Percentiles rank a stretch among this genome's conserved stretches.
Evolutionary conservation across 2,888 invertebrate genomes (phyloP).

Genomic region (Coelinius sp.): DNA sequence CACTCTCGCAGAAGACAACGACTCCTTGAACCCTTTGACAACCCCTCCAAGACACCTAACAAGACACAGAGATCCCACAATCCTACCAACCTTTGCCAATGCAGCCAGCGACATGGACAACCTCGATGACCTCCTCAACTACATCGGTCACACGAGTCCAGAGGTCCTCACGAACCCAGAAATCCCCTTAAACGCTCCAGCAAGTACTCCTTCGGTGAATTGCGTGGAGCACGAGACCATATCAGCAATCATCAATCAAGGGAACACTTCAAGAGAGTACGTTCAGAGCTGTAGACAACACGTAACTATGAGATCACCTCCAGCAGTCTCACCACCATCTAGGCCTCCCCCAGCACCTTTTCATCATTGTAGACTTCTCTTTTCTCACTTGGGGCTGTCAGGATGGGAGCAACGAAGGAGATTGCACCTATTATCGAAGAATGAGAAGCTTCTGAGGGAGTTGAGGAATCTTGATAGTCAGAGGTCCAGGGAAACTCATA

Average conservation of each 20-base stretch:
- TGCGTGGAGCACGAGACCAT: conserved; percentile 89
- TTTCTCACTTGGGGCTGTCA: conserved; percentile 91
- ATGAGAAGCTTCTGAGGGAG: conserved; percentile 90
- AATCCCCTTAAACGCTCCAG: conserved; percentile 82
- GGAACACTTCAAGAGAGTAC: conserved; percentile 87
- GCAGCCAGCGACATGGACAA: conserved; percentile 92
- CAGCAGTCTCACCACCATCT: conserved; percentile 72
- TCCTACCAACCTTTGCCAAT: conserved; percentile 86
- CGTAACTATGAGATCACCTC: conserved; percentile 72
- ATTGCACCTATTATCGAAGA: conserved; percentile 88
- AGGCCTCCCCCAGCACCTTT: conserved; percentile 78
- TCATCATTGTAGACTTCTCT: conserved; percentile 88
- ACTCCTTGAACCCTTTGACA: conserved; percentile 43
- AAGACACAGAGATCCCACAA: conserved; percentile 80
- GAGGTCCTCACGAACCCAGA: conserved; percentile 74
- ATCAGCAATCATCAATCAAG: conserved; percentile 86
- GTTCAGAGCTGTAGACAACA: conserved; percentile 70
- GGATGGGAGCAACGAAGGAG: conserved; percentile 90
- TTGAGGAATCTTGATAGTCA: conserved; percentile 94
- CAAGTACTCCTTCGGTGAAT: conserved; percentile 80
- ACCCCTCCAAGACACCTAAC: conserved; percentile 79
- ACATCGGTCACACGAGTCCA: conserved; percentile 92
- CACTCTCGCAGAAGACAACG: conserved; percentile 46
- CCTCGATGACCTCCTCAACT: conserved; percentile 90
- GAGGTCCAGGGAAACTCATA: conserved; percentile 93